These are phyloP conservation scores for Eulacestoma nigropectus DNA, from an alignment of 2,113 vertebrate genomes.

Conservation along the genomic window DNA sequence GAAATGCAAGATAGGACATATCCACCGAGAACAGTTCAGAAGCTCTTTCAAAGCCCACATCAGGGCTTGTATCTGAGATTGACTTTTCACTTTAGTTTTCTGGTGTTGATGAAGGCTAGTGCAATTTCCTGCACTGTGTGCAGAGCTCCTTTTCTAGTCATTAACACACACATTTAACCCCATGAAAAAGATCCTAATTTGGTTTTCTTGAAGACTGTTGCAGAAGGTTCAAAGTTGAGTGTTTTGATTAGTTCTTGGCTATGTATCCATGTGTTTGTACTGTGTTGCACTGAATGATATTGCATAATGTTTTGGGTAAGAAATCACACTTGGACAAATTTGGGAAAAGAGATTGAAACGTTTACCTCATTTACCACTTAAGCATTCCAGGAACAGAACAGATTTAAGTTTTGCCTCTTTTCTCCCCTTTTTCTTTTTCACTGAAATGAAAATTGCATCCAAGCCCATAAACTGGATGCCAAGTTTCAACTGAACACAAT, in stretches of 20 bases:
- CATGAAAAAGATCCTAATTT: background rate
- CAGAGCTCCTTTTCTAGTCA: background rate
- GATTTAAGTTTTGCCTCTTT: background rate
- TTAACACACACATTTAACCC: background rate
- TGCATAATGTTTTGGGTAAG: background rate
- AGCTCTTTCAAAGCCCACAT: background rate
- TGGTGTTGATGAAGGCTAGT: background rate
- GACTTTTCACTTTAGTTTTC: background rate
- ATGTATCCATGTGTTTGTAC: background rate
- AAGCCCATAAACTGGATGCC: background rate
- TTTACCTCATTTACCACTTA: background rate
- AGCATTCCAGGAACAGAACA: background rate
- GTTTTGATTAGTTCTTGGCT: slow-evolving; percentile 24
- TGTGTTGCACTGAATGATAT: background rate
- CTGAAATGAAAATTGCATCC: background rate
- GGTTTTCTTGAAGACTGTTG: background rate
- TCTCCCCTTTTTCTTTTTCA: background rate
- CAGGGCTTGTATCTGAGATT: background rate
- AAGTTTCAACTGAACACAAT: slow-evolving; percentile 31
- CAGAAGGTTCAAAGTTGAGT: background rate
- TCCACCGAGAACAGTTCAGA: background rate
- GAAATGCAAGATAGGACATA: background rate
- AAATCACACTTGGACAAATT: background rate
- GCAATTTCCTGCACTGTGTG: background rate
- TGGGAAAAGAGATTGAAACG: background rate